Evolutionary conservation across 2,113 vertebrate species (phyloP).

Genomic region (Cichladusa arquata): DNA sequence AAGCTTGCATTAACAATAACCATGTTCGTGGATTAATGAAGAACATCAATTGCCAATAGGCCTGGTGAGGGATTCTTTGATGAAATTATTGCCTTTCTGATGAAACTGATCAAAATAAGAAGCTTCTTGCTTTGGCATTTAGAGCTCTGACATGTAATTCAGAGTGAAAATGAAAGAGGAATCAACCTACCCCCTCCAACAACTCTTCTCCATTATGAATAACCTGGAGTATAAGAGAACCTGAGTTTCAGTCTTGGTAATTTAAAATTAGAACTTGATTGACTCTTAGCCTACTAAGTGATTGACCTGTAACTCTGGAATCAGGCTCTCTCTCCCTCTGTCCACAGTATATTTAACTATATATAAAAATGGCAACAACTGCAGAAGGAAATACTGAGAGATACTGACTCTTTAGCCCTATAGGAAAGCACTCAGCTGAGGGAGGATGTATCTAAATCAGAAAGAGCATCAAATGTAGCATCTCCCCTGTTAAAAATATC

Average conservation of each 20-base stretch:
- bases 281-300: background rate
- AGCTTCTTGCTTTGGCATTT: background rate
- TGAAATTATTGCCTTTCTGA: background rate
- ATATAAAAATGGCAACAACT: background rate
- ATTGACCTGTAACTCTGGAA: background rate
- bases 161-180: background rate
- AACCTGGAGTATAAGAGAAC: background rate
- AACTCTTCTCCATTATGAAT: background rate
- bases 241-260: background rate
- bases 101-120: background rate
- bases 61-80: background rate
- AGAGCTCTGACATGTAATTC: background rate
- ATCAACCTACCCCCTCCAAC: background rate
- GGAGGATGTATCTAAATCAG: background rate
- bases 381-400: background rate
- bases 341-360: background rate
- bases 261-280: background rate
- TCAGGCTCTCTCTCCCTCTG: background rate
- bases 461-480: background rate
- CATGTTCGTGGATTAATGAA: background rate
- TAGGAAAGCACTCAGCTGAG: background rate
- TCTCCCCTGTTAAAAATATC: background rate
- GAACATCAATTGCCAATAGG: background rate
- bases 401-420: background rate
- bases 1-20: background rate